Evolutionary conservation across 2,888 invertebrate genomes (phyloP), one percentile per base, ranked within the genome.

Genomic region (Cryptophagus acutangulus): DNA sequence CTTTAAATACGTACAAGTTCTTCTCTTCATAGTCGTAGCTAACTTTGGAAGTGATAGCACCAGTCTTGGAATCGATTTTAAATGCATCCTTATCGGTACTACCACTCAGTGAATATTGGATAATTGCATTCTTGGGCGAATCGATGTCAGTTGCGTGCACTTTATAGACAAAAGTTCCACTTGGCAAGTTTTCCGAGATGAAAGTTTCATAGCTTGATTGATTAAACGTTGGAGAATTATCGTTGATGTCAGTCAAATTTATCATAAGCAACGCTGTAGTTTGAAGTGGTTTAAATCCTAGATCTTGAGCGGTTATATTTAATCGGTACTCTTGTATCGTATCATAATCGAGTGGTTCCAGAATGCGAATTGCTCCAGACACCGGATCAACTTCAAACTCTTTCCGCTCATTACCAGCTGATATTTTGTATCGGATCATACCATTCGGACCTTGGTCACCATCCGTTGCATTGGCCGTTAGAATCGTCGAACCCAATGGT

Each of bases 401-500:
- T 54, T 81, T 79, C 2, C 82, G 77, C 46, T 83, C 80, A 62
- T 91, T 90, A 10, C 92, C 92, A 17, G 83, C 84, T 0, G 87
- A 84, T 53, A 93, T 90, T 26, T 79, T 74, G 66, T 92, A 95
- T 6, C 84, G 71, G 0, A 95, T 75, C 73, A 90, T 83, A 3
- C 94, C 94, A 65, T 95, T 95, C 0, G 92, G 88, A 0, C 94
- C 93, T 50, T 75, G 75, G 61, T 95, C 95, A 43, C 77, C 77
- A 65, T 95, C 95, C 1, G 81, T 80, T 2, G 94, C 94, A 48
- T 77, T 82, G 0, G 95, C 83, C 1, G 85, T 88, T 2, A 91
- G 69, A 49, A 95, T 89, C 0, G 86, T 82, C 1, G 89, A 84
- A 1, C 90, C 89, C 0, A 90, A 71, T 0, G 87, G 86, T 62